Evolutionary conservation across 1,140 invertebrate species (phyloP), one percentile per base, ranked within the genome.

Genomic region (Sinella curviseta): DNA sequence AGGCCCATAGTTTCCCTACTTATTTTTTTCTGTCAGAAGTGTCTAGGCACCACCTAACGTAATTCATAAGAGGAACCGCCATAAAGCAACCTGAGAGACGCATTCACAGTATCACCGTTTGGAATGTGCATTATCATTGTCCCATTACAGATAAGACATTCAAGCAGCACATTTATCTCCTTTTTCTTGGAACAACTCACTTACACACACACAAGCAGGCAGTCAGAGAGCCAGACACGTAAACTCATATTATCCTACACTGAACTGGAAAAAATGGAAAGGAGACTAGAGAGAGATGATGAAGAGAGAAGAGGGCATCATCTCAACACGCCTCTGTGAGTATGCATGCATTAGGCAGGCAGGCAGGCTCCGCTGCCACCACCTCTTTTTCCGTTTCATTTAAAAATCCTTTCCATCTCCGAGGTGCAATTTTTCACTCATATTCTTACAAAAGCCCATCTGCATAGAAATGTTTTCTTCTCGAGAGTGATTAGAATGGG

Each of bases 381-480:
- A 31, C 26, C 65, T 70, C 65, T 24, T 70, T 70, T 70, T 70
- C 65, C n/a, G 65, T 70, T 70, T 70, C 65, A 70, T 70, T 70
- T 70, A 70, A 70, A 70, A 70, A 31, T 33, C 65, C 26, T 70
- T 70, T 33, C 65, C 65, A 70, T 70, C 65, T 70, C 65, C 24
- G 24, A 70, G 65, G 65, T 70, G 65, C 65, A 70, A 70, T 70
- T 70, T 70, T 70, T 70, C 65, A 70, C 65, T 70, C 65, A 70
- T 70, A 70, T 70, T 31, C 31, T 14, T 33, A 8, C 24, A 24
- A 31, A 70, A 31, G 31, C 31, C 65, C 65, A 70, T 70, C 65
- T 70, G 65, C 65, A 70, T 70, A 70, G 65, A 70, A 70, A 30
- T 70, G 65, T 70, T 70, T 14, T 70, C n/a, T 33, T 60, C 14